Evolutionary conservation across 2,113 vertebrate species (phyloP), one percentile per base, ranked within the genome.

Genomic region (Acanthisitta chloris): DNA sequence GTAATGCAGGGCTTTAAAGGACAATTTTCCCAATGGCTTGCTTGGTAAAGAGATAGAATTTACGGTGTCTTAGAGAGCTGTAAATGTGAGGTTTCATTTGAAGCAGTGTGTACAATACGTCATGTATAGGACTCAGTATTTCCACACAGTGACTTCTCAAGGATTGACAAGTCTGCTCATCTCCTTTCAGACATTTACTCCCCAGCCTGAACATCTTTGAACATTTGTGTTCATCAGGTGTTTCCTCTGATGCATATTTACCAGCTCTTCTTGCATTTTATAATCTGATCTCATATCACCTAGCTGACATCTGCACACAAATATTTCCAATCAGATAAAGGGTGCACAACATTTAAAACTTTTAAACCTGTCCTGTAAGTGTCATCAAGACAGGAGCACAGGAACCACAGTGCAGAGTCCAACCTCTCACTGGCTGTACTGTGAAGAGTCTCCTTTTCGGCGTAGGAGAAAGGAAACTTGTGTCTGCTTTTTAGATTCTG

Each of bases 401-500:
- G 97, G 97, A 98, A 97, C 95, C 97, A 97, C 97, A 98, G 97
- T 98, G 97, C 97, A 97, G 97, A 97, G 97, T 98, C 98, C 98
- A 98, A 98, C 98, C 98, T 98, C 97, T 98, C 98, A 98, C 97
- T 97, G 98, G 98, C 97, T 95, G 98, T 98, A 95, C 97, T 98
- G 97, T 97, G 98, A 98, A 97, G 98, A 96, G 86, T 98, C 97
- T 98, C 98, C 97, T 98, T 98, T 98, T 96, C 97, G 97, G 94
- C 96, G 97, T 97, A 98, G 98, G 98, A 98, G 98, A 98, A 98
- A 98, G 97, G 98, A 98, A 97, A 98, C 98, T 98, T 98, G 98
- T 98, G 98, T 98, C 98, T 98, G 98, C 97, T 98, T 98, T 98
- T 98, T 98, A 98, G 98, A 97, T 97, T 98, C 98, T 98, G 98